Conservation (phyloP, 2,797 vertebrate genomes). For the Micropoecilia bifurca region DNA sequence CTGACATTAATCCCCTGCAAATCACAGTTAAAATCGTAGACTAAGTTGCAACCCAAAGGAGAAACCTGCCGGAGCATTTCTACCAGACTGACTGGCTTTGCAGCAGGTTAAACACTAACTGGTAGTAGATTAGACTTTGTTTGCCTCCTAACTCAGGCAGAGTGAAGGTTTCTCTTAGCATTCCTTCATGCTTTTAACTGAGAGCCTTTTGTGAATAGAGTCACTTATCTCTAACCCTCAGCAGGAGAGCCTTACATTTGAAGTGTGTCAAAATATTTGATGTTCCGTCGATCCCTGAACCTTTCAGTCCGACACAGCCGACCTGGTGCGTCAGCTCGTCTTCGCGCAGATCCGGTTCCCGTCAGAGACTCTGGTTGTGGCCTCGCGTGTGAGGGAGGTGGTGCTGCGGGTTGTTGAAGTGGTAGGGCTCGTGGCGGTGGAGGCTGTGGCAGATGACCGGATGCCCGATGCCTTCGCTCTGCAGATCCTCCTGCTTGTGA, state of each 20-base stretch:
- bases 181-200: not conserved
- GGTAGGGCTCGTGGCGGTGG: conserved; percentile 79
- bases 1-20: not conserved
- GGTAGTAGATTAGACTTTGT: not conserved
- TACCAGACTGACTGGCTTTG: not conserved
- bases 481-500: conserved; percentile 80
- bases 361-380: conserved; percentile 78
- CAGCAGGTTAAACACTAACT: not conserved
- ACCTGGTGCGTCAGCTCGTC: not conserved
- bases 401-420: conserved; percentile 65
- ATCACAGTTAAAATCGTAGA: not conserved
- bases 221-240: not conserved
- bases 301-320: not conserved
- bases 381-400: conserved; percentile 45
- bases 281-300: not conserved
- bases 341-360: not conserved
- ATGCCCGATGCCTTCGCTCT: conserved; percentile 80
- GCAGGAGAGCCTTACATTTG: not conserved
- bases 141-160: not conserved
- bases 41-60: not conserved
- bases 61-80: not conserved
- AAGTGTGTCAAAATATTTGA: not conserved
- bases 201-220: not conserved
- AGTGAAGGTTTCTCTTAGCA: not conserved
- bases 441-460: conserved; percentile 75